These are phyloP conservation scores for Lepus timidus DNA, from an alignment of 2,113 vertebrate genomes.

Conservation along the genomic window DNA sequence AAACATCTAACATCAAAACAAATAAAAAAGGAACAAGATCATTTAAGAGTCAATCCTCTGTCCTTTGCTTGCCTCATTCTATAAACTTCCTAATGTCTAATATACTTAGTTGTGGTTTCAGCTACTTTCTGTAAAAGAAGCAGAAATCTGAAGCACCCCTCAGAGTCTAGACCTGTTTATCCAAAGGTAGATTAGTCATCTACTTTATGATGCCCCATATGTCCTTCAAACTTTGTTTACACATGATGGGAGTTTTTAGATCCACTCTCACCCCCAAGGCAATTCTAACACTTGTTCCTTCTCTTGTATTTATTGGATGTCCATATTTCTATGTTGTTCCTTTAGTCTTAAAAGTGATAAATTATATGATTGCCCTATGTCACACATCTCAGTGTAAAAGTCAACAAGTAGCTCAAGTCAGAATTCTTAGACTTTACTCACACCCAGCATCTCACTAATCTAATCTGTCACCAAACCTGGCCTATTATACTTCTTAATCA, in stretches of 20 bases:
- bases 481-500: not conserved
- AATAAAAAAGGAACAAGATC: not conserved
- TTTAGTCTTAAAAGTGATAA: not conserved
- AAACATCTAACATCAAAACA: not conserved
- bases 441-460: not conserved
- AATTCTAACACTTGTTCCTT: not conserved
- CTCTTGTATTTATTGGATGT: not conserved
- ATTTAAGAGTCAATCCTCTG: not conserved
- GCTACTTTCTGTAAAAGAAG: not conserved
- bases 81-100: not conserved
- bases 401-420: not conserved
- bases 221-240: not conserved
- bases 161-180: not conserved
- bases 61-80: not conserved
- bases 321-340: not conserved
- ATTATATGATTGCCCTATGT: not conserved
- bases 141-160: not conserved
- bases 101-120: not conserved
- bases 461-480: not conserved
- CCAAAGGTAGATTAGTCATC: not conserved
- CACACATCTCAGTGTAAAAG: not conserved
- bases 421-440: not conserved
- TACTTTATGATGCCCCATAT: not conserved
- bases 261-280: not conserved
- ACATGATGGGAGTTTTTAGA: not conserved